Evolutionary conservation across 2,888 invertebrate species (phyloP).

Genomic region (Melanchra persicariae): DNA sequence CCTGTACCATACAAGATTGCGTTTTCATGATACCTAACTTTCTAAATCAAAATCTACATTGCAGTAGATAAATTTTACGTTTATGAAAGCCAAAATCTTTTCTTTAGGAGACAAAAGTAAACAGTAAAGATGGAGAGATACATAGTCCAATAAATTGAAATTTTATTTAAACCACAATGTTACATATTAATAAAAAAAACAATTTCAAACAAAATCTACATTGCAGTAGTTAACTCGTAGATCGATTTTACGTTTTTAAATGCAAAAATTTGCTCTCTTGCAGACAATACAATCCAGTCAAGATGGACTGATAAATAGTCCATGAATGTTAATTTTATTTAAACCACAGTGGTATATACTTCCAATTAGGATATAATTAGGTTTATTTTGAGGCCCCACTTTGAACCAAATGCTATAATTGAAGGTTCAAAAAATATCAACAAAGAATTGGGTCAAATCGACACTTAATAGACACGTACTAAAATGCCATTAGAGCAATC

Average conservation of each 20-base stretch:
- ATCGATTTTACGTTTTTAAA: background rate
- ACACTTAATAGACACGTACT: constrained; percentile 4
- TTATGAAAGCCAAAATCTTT: no score
- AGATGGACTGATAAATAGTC: background rate
- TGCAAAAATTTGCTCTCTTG: background rate
- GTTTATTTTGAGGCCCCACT: background rate
- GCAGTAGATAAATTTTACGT: background rate
- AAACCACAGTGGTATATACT: no score
- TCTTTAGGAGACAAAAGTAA: background rate
- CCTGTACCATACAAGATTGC: constrained; percentile 43
- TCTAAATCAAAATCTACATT: constrained; percentile 10
- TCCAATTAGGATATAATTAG: background rate
- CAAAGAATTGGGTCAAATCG: constrained; percentile 38
- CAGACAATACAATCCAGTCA: background rate
- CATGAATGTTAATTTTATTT: no score
- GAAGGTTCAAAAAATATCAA: background rate
- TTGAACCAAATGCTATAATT: constrained; percentile 12
- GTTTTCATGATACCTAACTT: constrained; percentile 33
- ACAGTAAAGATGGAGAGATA: background rate
- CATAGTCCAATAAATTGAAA: background rate
- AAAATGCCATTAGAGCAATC: constrained; percentile 18
- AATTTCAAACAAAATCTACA: background rate
- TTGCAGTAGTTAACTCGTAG: background rate
- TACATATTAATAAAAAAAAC: no score
- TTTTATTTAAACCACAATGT: no score